Percentiles rank a stretch among this genome's conserved stretches.
Conservation (phyloP, 2,113 vertebrate species). For the Macquaria ambigua region DNA sequence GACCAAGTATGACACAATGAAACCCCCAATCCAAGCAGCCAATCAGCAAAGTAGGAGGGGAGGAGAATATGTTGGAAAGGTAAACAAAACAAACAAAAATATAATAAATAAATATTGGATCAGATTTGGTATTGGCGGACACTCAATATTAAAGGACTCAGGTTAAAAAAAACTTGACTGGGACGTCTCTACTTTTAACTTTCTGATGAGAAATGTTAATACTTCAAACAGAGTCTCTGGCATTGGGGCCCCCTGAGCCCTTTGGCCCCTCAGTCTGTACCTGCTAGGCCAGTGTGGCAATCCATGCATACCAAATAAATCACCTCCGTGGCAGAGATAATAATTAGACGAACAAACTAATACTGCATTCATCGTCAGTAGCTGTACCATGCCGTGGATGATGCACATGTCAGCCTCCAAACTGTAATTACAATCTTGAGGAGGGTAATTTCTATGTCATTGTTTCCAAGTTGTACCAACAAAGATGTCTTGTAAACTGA, state of each 20-base stretch:
- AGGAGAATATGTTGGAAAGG: too few relatives aligned
- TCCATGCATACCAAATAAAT: too few relatives aligned
- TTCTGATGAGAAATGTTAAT: neutral
- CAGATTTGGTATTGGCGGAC: too few relatives aligned
- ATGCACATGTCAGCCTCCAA: neutral
- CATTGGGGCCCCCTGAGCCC: too few relatives aligned
- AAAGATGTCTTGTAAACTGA: neutral
- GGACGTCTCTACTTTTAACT: neutral
- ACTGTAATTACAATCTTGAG: neutral
- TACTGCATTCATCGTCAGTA: neutral
- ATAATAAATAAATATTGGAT: too few relatives aligned
- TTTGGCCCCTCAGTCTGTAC: too few relatives aligned
- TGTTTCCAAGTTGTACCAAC: neutral
- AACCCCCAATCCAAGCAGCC: too few relatives aligned
- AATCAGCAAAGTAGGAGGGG: too few relatives aligned
- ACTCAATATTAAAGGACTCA: too few relatives aligned
- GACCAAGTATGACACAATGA: neutral
- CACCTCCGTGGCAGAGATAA: neutral
- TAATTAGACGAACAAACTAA: neutral
- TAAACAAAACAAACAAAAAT: neutral
- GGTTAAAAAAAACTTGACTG: too few relatives aligned
- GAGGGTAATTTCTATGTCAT: neutral
- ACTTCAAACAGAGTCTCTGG: too few relatives aligned
- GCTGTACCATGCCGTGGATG: neutral
- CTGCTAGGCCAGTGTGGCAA: too few relatives aligned